A percentile compares a stretch with the other conserved stretches of the same genome.
Conservation (phyloP, 1,140 invertebrate genomes). For the Maniola jurtina region DNA sequence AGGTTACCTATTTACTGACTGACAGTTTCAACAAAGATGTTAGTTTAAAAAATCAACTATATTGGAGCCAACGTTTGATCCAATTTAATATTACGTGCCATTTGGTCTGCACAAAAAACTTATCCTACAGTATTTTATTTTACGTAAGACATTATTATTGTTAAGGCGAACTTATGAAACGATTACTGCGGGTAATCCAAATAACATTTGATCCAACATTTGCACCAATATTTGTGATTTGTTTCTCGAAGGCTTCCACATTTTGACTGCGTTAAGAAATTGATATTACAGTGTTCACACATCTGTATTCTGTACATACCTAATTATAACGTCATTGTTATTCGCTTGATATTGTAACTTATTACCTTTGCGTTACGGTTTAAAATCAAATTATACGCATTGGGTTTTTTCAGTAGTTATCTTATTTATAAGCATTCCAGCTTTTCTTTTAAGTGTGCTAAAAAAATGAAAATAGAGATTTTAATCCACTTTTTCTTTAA, state of each 20-base stretch:
- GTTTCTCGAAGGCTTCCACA: constrained; percentile 15
- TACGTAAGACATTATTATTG: too few relatives aligned
- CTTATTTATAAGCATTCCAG: constrained; percentile 53
- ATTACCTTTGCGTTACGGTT: constrained; percentile 27
- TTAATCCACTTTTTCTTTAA: not conserved
- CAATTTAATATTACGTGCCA: too few relatives aligned
- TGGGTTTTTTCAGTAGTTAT: constrained; percentile 34
- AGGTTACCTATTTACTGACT: too few relatives aligned
- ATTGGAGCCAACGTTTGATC: too few relatives aligned
- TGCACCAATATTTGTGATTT: not conserved
- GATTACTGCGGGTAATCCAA: too few relatives aligned
- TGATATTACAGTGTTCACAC: constrained; percentile 67
- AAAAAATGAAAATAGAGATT: constrained; percentile 3
- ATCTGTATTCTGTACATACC: constrained; percentile 44
- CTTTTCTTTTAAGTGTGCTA: constrained; percentile 31
- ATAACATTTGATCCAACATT: not conserved
- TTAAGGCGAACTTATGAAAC: too few relatives aligned
- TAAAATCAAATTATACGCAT: constrained; percentile 18
- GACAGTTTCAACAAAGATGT: too few relatives aligned
- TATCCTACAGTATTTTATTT: too few relatives aligned
- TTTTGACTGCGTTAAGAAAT: constrained; percentile 46
- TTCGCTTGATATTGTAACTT: constrained; percentile 35
- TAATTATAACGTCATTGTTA: constrained; percentile 42
- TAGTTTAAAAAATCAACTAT: too few relatives aligned
- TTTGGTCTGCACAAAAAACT: too few relatives aligned